Percentiles rank a stretch among this genome's conserved stretches.
phyloP scores from a whole-genome alignment of 2,113 vertebrate species.

The Periophthalmodon schlosseri region DNA sequence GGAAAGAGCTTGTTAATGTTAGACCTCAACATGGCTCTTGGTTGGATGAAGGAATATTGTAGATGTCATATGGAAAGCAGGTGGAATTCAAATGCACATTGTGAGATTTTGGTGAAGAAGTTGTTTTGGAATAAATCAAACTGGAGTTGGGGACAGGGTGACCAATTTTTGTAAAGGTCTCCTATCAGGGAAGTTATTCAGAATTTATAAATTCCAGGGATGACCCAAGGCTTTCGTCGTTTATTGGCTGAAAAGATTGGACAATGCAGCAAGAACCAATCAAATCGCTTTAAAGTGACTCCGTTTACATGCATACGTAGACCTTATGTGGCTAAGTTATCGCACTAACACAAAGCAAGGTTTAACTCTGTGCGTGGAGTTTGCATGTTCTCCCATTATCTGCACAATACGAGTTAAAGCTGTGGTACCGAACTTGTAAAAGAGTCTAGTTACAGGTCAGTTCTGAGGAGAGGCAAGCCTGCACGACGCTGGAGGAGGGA shows the following conservation, averaged over 20 bases:
- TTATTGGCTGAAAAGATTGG: conserved; percentile 8
- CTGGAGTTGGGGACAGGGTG: not conserved
- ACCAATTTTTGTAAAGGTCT: not conserved
- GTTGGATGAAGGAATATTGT: not conserved
- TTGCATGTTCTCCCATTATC: too few relatives aligned
- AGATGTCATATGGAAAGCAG: conserved; percentile 18
- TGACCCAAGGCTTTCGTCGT: conserved; percentile 38
- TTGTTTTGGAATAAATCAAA: not conserved
- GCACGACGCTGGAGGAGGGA: too few relatives aligned
- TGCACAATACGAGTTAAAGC: too few relatives aligned
- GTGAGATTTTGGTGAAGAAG: not conserved
- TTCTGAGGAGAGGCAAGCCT: not conserved
- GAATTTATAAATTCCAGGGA: conserved; percentile 53
- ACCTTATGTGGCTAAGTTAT: too few relatives aligned
- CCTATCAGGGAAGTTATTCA: conserved; percentile 29
- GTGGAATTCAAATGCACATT: not conserved
- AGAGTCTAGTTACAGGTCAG: not conserved
- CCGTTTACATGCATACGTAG: too few relatives aligned
- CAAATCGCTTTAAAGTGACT: not conserved
- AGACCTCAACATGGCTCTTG: not conserved
- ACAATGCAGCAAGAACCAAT: conserved; percentile 18
- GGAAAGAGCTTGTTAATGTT: conserved; percentile 14
- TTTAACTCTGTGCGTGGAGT: too few relatives aligned
- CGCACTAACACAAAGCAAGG: too few relatives aligned
- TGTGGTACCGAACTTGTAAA: not conserved